Percentiles rank a stretch among this genome's conserved stretches.
Evolutionary conservation across 2,888 invertebrate species (phyloP).

Genomic region (Euclidia mi): DNA sequence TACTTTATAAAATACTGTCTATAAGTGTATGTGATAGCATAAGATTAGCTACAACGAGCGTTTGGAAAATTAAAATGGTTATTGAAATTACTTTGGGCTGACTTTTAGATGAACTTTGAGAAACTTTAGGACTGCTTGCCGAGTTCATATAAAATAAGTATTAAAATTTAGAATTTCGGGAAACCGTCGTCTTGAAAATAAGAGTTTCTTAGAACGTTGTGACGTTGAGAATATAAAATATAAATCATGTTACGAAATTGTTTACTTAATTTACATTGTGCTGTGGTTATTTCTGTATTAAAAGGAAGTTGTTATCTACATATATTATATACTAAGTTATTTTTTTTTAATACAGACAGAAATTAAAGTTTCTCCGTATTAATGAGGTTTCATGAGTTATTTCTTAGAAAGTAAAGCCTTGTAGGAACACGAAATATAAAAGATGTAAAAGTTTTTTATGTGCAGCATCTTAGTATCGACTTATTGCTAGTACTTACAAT

Average conservation of each 20-base stretch:
- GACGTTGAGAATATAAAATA: conserved; percentile 2
- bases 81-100: conserved; percentile 48
- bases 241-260: background rate
- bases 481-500: no score
- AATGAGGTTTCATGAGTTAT: no score
- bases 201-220: conserved; percentile 29
- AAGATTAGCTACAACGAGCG: conserved; percentile 39
- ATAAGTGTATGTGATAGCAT: conserved; percentile 34
- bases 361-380: no score
- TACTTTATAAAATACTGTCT: conserved; percentile 26
- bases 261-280: background rate
- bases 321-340: no score
- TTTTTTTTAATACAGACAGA: no score
- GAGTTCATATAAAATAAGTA: conserved; percentile 36
- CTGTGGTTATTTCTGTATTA: background rate
- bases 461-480: no score
- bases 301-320: no score
- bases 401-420: no score
- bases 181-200: conserved; percentile 23
- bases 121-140: conserved; percentile 28
- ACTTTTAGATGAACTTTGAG: conserved; percentile 42
- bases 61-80: conserved; percentile 49
- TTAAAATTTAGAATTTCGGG: conserved; percentile 36
- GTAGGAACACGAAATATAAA: no score
- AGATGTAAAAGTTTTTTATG: no score